Conservation (phyloP, 92 coral and sea anemone species). For the Heteractis magnifica region DNA sequence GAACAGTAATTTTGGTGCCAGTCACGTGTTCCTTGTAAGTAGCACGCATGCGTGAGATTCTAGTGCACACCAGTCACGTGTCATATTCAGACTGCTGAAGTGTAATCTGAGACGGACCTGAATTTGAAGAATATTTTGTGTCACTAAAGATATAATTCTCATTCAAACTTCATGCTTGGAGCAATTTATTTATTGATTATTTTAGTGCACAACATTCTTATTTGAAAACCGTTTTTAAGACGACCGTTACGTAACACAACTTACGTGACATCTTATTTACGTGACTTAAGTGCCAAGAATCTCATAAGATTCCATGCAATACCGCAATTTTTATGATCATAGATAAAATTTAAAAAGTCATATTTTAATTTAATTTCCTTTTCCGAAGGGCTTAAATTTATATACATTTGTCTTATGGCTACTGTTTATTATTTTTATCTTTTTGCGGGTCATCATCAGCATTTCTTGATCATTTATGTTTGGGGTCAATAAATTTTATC, state of each 20-base stretch:
- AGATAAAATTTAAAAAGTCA: background rate
- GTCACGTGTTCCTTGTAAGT: conserved; percentile 2
- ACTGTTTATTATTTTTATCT: background rate
- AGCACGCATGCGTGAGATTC: conserved; percentile 13
- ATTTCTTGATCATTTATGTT: background rate
- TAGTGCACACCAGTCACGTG: background rate
- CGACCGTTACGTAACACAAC: background rate
- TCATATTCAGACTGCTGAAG: background rate
- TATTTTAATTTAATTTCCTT: background rate
- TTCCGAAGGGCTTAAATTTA: background rate
- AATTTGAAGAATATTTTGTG: conserved; percentile 15
- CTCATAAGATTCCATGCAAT: background rate
- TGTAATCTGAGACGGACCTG: conserved; percentile 12
- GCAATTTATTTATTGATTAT: background rate
- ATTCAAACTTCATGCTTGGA: background rate
- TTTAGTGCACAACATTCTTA: background rate
- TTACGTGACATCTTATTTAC: background rate
- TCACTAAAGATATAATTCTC: background rate
- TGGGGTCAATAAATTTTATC: background rate
- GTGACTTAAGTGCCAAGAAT: background rate
- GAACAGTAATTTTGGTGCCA: background rate
- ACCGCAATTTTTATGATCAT: background rate
- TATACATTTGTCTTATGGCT: background rate
- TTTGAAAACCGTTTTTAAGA: background rate
- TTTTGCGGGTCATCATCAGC: background rate